phyloP scores from a whole-genome alignment of 2,113 vertebrate species.

The Melanotaenia duboulayi region DNA sequence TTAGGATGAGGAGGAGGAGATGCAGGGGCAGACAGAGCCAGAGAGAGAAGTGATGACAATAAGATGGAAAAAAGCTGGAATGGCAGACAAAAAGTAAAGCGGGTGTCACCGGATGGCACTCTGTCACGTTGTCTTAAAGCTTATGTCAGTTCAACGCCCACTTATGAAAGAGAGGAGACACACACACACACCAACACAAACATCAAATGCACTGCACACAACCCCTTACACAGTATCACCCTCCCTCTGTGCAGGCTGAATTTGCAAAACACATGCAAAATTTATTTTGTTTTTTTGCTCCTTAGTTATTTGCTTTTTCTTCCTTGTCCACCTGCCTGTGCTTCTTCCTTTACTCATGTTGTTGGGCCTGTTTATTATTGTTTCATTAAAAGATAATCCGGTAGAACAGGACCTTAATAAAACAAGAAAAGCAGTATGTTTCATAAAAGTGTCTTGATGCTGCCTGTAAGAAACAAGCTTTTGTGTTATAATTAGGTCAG shows the following conservation, averaged over 20 bases:
- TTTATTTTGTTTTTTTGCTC: conserved; percentile 24
- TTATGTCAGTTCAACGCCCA: conserved; percentile 57
- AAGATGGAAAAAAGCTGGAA: conserved; percentile 50
- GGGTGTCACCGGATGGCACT: conserved; percentile 66
- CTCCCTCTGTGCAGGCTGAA: conserved; percentile 29
- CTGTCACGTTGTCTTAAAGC: conserved; percentile 62
- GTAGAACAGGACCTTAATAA: conserved; percentile 11
- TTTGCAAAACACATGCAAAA: conserved; percentile 28
- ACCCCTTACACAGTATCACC: background rate
- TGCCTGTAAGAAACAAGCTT: conserved; percentile 37
- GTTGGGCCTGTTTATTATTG: conserved; percentile 22
- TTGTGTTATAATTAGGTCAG: conserved; percentile 54
- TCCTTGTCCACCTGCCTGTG: background rate
- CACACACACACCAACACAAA: conserved; percentile 9
- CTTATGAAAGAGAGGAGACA: conserved; percentile 11
- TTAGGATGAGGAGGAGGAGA: background rate
- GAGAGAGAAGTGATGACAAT: conserved; percentile 50
- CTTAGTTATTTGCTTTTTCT: background rate
- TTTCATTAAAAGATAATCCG: conserved; percentile 16
- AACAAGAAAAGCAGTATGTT: conserved; percentile 21
- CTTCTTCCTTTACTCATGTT: conserved; percentile 9
- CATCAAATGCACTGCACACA: background rate
- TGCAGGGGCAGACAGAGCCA: background rate
- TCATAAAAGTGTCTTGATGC: conserved; percentile 6
- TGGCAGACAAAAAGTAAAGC: conserved; percentile 56